Evolutionary conservation across 2,888 invertebrate species (phyloP).

Genomic region (Acrobasis repandana): DNA sequence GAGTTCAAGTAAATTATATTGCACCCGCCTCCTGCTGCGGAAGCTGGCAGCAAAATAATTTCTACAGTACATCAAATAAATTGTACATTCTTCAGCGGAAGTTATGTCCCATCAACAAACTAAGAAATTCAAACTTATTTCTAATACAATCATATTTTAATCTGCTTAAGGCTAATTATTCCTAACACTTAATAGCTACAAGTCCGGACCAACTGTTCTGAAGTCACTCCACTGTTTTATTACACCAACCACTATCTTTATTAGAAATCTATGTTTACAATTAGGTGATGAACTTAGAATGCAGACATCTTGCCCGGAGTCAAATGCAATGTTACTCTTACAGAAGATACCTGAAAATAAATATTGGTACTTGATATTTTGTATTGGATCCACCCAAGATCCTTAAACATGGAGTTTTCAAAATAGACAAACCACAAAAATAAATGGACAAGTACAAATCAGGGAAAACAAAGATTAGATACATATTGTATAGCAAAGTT

Average conservation of each 20-base stretch:
- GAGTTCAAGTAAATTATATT: constrained; percentile 45
- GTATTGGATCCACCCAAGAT: too few relatives aligned
- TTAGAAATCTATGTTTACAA: constrained; percentile 66
- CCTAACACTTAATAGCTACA: constrained; percentile 69
- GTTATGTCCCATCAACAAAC: constrained; percentile 61
- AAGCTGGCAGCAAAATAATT: constrained; percentile 52
- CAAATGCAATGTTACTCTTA: constrained; percentile 70
- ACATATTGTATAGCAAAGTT: too few relatives aligned
- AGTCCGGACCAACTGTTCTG: constrained; percentile 73
- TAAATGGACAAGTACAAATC: not conserved
- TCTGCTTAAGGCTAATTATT: constrained; percentile 72
- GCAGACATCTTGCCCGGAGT: constrained; percentile 62
- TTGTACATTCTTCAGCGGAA: constrained; percentile 55
- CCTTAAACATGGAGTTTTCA: too few relatives aligned
- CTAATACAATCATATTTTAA: constrained; percentile 76
- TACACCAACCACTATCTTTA: constrained; percentile 62
- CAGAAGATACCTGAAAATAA: constrained; percentile 47
- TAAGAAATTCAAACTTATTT: constrained; percentile 70
- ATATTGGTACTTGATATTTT: not conserved
- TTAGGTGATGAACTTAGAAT: constrained; percentile 64
- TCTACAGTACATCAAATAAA: constrained; percentile 38
- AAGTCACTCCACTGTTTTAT: constrained; percentile 67
- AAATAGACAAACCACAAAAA: not conserved
- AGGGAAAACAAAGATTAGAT: too few relatives aligned
- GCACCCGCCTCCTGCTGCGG: constrained; percentile 44